Base-by-base conservation (phyloP, 2,113 vertebrate species). In the Urocynchramus pylzowi region DNA sequence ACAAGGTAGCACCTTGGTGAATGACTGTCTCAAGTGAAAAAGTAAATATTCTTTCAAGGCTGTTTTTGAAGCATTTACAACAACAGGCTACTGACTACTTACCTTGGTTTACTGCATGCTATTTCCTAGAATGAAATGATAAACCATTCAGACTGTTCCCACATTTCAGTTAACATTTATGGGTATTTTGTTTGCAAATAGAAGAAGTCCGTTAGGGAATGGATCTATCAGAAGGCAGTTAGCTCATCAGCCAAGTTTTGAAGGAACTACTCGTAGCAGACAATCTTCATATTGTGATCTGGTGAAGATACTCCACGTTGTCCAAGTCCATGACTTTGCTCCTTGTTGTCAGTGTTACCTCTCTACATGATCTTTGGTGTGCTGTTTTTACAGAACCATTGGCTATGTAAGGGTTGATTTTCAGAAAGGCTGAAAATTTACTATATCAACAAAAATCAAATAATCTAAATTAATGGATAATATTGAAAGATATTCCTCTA, bases 281-380 rank as follows among this genome's bases (percentile, higher is more conserved):
- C 17, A 44, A 3, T 30, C 22, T 41, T 78, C 20, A 37, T 10
- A 23, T 28, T 30, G 21, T 1, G 0, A 11, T 57, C 42, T 61
- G 37, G 8, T 57, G 35, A 22, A 69, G 26, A 44, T 16, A 23
- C 3, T 64, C n/a, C 45, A 49, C 0, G 0, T 20, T 5, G 7
- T 15, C 3, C 10, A 24, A 64, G n/a, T 17, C 19, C 59, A 8
- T 22, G 22, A 15, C 20, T 78, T 78, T 59, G 10, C 20, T 73
- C 33, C n/a, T 63, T 90, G 3, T 31, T 67, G 30, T 18, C 47
- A 30, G 19, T 71, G 23, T 16, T 81, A 12, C 16, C 8, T 47
- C 15, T 22, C 60, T 63, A 21, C 4, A 4, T 20, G 18, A 33
- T 33, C 24, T 78, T 82, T 7, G 15, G 10, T 27, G 35, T 35